Percentiles rank a stretch among this genome's conserved stretches.
These are phyloP conservation scores for Andrena bicolor DNA, from an alignment of 2,888 invertebrate genomes.

Conservation along the genomic window DNA sequence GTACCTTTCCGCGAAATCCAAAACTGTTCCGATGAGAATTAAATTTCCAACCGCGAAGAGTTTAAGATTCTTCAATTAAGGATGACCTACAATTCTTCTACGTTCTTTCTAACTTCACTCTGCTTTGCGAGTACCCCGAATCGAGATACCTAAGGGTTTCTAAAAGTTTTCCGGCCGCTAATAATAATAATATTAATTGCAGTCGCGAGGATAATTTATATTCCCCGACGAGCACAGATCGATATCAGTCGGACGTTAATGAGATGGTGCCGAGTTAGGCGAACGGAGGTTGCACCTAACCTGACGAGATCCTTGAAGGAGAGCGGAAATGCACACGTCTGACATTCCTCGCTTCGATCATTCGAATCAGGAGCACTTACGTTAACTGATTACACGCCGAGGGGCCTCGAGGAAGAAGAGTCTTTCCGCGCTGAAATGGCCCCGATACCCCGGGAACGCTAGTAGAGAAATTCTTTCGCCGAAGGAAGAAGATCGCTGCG, in stretches of 20 bases:
- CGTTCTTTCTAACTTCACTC: no score
- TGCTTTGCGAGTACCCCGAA: no score
- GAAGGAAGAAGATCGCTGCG: background rate
- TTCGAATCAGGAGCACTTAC: constrained; percentile 33
- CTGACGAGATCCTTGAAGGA: constrained; percentile 25
- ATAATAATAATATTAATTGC: background rate
- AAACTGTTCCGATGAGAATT: no score
- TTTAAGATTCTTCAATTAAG: no score
- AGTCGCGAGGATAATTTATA: background rate
- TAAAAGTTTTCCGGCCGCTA: no score
- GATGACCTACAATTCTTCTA: no score
- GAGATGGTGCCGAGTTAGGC: constrained; percentile 32
- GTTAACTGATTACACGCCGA: constrained; percentile 20
- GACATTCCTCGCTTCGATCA: constrained; percentile 32
- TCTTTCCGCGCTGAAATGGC: background rate
- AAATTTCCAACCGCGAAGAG: no score
- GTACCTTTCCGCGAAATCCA: no score
- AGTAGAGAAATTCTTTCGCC: background rate
- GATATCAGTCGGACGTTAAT: constrained; percentile 23
- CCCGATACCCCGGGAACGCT: background rate
- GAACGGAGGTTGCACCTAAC: constrained; percentile 34
- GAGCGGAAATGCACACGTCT: constrained; percentile 22
- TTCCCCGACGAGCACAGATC: constrained; percentile 10
- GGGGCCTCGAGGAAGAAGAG: constrained; percentile 8
- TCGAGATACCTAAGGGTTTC: no score